Evolutionary conservation across 2,113 vertebrate genomes (phyloP), one percentile per base, ranked within the genome.

Genomic region (Oxyruncus cristatus): DNA sequence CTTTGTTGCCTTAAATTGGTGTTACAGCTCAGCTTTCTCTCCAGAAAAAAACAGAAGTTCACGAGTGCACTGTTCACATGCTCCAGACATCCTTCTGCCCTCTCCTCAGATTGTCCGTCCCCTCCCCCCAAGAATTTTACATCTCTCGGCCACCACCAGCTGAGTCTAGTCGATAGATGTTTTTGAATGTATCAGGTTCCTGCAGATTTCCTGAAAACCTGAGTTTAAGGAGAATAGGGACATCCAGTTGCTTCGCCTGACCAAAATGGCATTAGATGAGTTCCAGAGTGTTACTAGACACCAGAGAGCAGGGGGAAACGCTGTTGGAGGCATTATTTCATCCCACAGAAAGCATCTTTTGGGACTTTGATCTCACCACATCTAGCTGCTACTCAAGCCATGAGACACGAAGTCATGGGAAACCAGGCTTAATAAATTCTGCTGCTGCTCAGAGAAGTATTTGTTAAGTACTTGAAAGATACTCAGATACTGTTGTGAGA

Each of bases 71-170:
- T 80, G 32, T 17, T 42, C 9, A 12, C 30, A 18, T 49, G 27
- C 47, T 72, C 27, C 42, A 33, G 1, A 24, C 16, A 6, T 37
- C 8, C 30, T 76, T 41, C 19, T 74, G 37, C 22, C 2, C 0
- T 19, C 11, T 63, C 9, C 11, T 14, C 15, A 22, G 12, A 2
- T 27, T 24, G 15, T 35, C 58, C 14, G 10, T 37, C 3, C 4
- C 2, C 2, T 1, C 3, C 26, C 3, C 3, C 1, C 26, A 12
- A 42, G 5, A 16, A 6, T 33, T 70, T 71, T 53, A 35, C 18
- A 41, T 66, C 14, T n/a, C 28, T 73, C 16, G 11, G 23, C 37
- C 6, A 5, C 5, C 15, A 16, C 16, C 19, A 26, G 5, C 21
- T 7, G 30, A 32, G 27, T 56, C 59, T 26, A 61, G 21, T 30